Evolutionary conservation across 1,140 invertebrate genomes (phyloP).

Genomic region (Zaprionus ornatus): DNA sequence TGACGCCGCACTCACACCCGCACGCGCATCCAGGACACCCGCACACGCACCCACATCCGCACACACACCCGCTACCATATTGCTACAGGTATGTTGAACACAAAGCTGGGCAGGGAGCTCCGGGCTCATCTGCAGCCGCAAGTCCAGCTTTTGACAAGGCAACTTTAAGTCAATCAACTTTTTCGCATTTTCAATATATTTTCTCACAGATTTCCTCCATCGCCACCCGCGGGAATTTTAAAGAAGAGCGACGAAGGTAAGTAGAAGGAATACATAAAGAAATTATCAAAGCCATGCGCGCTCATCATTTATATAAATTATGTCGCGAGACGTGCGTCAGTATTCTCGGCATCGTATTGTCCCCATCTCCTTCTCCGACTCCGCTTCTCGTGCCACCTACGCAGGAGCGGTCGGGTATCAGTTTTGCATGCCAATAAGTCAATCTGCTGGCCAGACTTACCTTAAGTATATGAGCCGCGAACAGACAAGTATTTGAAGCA

Average conservation of each 20-base stretch:
- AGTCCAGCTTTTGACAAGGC: constrained; percentile 2
- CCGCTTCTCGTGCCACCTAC: not conserved
- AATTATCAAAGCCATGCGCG: constrained; percentile 65
- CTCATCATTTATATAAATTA: constrained; percentile 81
- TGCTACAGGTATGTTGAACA: constrained; percentile 18
- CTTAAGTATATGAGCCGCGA: constrained; percentile 16
- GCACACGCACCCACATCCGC: constrained; percentile 51
- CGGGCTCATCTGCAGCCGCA: not conserved
- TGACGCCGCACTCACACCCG: constrained; percentile 67
- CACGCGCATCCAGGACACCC: constrained; percentile 57
- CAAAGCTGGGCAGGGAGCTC: not conserved
- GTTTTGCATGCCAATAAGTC: constrained; percentile 63
- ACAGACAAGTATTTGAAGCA: no score
- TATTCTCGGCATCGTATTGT: not conserved
- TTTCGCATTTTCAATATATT: constrained; percentile 48
- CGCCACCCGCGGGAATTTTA: constrained; percentile 79
- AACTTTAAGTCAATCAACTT: constrained; percentile 75
- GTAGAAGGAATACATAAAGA: constrained; percentile 50
- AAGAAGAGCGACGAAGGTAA: constrained; percentile 83
- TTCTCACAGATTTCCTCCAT: constrained; percentile 76
- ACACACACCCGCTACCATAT: constrained; percentile 59
- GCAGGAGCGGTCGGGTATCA: constrained; percentile 11
- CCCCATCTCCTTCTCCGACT: not conserved
- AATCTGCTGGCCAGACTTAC: constrained; percentile 49
- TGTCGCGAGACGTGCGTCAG: constrained; percentile 26